A percentile compares a stretch with the other conserved stretches of the same genome.
Evolutionary conservation across 1,140 invertebrate genomes (phyloP).

Genomic region (Lutraria rhynchaena): DNA sequence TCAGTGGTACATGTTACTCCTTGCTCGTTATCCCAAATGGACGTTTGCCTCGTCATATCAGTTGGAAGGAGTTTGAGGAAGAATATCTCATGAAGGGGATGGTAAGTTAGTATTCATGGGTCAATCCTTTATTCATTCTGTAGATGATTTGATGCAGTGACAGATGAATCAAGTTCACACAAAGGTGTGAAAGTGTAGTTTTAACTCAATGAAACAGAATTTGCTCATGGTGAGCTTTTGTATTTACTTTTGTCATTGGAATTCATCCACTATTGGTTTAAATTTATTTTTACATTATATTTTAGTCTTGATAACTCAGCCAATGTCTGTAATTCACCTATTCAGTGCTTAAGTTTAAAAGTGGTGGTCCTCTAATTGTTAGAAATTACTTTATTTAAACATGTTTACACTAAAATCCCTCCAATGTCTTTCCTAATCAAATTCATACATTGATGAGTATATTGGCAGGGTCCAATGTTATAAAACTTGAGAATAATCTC

Average conservation of each 20-base stretch:
- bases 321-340: no score
- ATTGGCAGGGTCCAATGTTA: no score
- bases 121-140: neutral
- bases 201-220: neutral
- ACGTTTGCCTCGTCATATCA: neutral
- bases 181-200: neutral
- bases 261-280: neutral
- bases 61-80: neutral
- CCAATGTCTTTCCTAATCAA: no score
- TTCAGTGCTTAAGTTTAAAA: no score
- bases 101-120: neutral
- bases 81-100: slow-evolving; percentile 14
- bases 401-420: no score
- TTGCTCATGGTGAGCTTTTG: neutral
- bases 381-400: no score
- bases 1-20: no score
- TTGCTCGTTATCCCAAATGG: neutral
- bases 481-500: no score
- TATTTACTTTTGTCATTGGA: neutral
- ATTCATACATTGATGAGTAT: no score
- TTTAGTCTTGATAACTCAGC: no score
- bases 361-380: no score
- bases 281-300: no score
- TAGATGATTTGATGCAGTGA: neutral
- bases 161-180: neutral